Base-by-base conservation (phyloP, 92 coral and sea anemone species). In the Muricea muricata region DNA sequence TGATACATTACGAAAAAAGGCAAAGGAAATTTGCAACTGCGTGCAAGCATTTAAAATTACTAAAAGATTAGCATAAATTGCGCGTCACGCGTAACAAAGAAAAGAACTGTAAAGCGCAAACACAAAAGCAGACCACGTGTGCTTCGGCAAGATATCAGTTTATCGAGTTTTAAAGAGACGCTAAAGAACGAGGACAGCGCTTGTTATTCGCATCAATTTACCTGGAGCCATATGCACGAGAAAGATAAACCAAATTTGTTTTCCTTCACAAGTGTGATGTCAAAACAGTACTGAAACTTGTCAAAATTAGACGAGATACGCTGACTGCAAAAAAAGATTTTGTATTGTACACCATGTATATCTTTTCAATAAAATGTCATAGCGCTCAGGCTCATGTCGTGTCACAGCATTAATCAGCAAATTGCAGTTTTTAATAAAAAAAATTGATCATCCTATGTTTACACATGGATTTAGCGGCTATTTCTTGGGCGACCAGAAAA, bases 231-330 rank as follows among this genome's bases (percentile, higher is more conserved):
- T 63, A 30, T 63, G 70, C 21, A 28, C 21, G 4, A 30, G 70
- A 11, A 63, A 63, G 70, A 63, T 63, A 63, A 63, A 63, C 28
- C 15, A 63, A 25, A 7, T 8, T 48, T 61, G 68, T 63, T 26
- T 63, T 26, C 18, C 70, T 60, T 23, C 68, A 60, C 14, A 28
- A 60, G 68, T 31, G 37, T 63, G 70, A 63, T 63, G 70, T 63
- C 70, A 63, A 63, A 63, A 7, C 18, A 63, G 25, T 20, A 17
- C 37, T 30, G 39, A 63, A 63, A 32, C 70, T 30, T 63, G 70
- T 63, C 70, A 63, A 63, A 32, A 63, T 3, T 14, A 61, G 29
- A 61, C 13, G 8, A 24, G 68, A 61, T 7, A 30, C 33, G 29
- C 18, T 2, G 34, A 60, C 12, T 0, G 34, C 3, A 60, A 21